phyloP scores from a whole-genome alignment of 2,797 vertebrate species.

The Phylloscopus collybita region DNA sequence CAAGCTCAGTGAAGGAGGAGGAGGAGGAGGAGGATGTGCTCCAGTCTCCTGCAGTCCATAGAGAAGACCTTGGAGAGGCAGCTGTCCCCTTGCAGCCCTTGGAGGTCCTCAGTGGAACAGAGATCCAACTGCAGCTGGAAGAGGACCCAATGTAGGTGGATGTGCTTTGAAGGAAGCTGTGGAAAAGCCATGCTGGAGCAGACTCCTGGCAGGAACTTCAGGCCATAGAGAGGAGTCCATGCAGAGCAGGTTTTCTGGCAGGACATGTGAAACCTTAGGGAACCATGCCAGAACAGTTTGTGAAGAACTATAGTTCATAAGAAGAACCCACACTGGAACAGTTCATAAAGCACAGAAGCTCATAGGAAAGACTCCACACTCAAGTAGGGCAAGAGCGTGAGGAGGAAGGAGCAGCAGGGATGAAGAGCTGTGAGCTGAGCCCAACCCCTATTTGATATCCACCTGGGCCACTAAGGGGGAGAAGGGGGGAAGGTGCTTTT shows the following conservation, averaged over 20 bases:
- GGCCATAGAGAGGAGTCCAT: not conserved
- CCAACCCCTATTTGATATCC: accelerated
- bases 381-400: accelerated
- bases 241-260: not conserved
- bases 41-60: accelerated
- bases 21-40: not conserved
- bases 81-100: not conserved
- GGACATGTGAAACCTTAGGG: not conserved
- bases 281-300: accelerated
- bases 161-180: not conserved
- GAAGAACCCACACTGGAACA: not conserved
- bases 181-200: not conserved
- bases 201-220: not conserved
- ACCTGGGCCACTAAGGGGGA: accelerated
- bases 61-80: accelerated
- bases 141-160: not conserved
- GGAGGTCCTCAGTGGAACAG: not conserved
- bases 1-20: not conserved
- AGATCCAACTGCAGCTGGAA: not conserved
- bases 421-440: not conserved
- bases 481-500: accelerated
- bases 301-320: not conserved
- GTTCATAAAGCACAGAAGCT: not conserved
- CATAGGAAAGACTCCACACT: accelerated
- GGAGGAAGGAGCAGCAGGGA: not conserved